Conservation (phyloP, 2,113 vertebrate species). For the Crocuta crocuta region DNA sequence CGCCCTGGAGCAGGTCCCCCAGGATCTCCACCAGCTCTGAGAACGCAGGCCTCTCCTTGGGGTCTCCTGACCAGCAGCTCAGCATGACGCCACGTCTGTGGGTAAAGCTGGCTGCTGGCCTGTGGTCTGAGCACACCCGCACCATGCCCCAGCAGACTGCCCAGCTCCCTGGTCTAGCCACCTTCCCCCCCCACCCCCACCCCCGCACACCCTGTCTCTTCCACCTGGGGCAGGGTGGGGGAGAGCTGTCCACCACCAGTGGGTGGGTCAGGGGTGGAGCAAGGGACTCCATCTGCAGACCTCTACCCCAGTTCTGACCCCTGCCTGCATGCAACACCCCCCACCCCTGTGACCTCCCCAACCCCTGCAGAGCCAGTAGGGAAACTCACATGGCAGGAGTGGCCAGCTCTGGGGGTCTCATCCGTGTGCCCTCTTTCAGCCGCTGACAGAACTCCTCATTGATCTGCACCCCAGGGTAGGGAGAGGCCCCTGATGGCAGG, state of each 20-base stretch:
- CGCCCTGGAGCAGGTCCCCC: slow-evolving; percentile 95
- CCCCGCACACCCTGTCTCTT: background rate
- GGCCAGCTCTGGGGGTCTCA: slow-evolving; percentile 96
- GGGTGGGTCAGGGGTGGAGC: background rate
- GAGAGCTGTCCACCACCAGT: background rate
- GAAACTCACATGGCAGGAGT: slow-evolving; percentile 95
- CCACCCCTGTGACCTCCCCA: fast-evolving
- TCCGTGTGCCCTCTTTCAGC: slow-evolving; percentile 96
- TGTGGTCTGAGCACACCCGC: background rate
- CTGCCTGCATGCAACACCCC: background rate
- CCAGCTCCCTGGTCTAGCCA: background rate
- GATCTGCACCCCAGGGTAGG: slow-evolving; percentile 98
- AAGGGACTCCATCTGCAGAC: background rate
- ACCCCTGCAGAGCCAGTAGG: background rate
- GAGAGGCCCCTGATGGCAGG: slow-evolving; percentile 92
- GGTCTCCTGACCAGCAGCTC: slow-evolving; percentile 97
- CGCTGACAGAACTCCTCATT: slow-evolving; percentile 98
- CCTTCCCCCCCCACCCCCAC: background rate
- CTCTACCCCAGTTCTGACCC: too few species aligned
- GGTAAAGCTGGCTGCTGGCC: background rate
- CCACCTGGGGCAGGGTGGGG: too few species aligned
- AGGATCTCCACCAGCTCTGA: slow-evolving; percentile 95
- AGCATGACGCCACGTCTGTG: slow-evolving; percentile 96
- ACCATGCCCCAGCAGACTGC: background rate
- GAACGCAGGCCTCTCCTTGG: slow-evolving; percentile 95